Conservation (phyloP, 2,888 invertebrate species). For the Cactoblastis cactorum region DNA sequence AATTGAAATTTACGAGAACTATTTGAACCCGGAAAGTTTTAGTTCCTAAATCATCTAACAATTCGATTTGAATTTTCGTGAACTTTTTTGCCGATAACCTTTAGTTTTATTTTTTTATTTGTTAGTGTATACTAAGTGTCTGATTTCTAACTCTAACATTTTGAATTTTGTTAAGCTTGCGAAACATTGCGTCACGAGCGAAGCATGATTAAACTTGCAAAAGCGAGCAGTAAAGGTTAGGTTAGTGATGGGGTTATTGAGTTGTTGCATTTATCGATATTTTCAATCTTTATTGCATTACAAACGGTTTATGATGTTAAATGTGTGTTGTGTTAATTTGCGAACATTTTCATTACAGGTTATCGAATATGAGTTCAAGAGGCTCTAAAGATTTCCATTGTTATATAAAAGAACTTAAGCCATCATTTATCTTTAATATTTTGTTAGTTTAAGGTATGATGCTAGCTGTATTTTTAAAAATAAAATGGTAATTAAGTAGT, state of each 20-base stretch:
- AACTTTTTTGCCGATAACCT: no score
- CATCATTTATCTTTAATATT: no score
- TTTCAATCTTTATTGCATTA: conserved; percentile 9
- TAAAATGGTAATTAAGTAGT: no score
- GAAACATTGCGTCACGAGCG: conserved; percentile 76
- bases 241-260: conserved; percentile 34
- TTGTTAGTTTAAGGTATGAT: not conserved
- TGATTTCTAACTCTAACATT: not conserved
- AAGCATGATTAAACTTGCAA: conserved; percentile 78
- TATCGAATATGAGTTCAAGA: conserved; percentile 15
- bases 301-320: not conserved
- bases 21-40: no score
- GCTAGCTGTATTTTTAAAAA: no score
- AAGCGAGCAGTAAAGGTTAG: conserved; percentile 77
- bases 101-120: no score
- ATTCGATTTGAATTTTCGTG: no score
- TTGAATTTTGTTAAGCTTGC: conserved; percentile 44
- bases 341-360: not conserved
- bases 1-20: no score
- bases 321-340: conserved; percentile 7
- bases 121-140: not conserved
- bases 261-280: conserved; percentile 18
- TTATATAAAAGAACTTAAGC: no score
- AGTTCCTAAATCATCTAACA: no score
- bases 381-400: not conserved